Evolutionary conservation across 92 coral and sea anemone species (phyloP), one percentile per base, ranked within the genome.

Genomic region (Virgularia gustaviana): DNA sequence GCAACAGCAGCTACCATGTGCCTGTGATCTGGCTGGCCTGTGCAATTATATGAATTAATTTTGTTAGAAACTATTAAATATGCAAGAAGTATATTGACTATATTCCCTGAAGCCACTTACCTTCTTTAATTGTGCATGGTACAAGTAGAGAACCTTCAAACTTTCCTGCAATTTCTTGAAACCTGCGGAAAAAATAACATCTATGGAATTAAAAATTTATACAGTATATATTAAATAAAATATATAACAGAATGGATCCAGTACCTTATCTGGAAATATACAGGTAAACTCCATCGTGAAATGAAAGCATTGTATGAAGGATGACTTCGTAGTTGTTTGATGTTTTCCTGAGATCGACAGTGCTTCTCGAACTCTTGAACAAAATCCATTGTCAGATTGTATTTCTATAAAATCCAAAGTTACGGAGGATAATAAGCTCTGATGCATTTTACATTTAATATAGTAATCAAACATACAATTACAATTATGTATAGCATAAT

Each of bases 221-320:
- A 32, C 12, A 9, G 31, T 57, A 25, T 12, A 1, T 57, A 34
- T 9, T 2, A n/a, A 11, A 57, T 2, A 9, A 57, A 57, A 20
- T 13, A 12, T 1, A 5, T 13, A 6, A 5, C 3, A 15, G 5
- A 15, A 52, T 20, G 2, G 27, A 20, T 22, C 22, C 22, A 28
- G 28, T 60, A 94, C 99, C 99, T 94, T 65, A 94, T 94, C 83
- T 94, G 99, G 79, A 89, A 94, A 78, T 94, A 94, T 4, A 94
- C 96, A 32, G 99, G 99, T 36, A 94, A 78, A 71, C 99, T 94
- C 99, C 99, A 94, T 36, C 91, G 75, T 36, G 94, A 70, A 85
- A 94, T 80, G 36, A 94, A 89, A 28, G 94, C 67, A 56, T 77
- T 80, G 61, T 83, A 94, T 43, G 96, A 87, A 18, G 85, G 85